phyloP scores from a whole-genome alignment of 92 coral and sea anemone species.

The Meandrina meandrites region DNA sequence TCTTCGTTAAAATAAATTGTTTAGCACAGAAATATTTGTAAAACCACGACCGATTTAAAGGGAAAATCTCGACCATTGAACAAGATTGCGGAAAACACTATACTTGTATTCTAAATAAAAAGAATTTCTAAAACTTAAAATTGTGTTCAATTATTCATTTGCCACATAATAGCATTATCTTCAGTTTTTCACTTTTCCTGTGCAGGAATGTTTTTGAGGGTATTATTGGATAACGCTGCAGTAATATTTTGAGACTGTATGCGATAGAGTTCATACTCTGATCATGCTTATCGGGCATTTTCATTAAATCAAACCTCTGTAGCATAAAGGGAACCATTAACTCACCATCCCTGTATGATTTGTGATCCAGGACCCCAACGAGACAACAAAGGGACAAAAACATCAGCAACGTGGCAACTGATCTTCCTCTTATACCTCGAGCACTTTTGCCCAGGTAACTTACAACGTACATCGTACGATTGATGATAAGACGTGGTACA shows the following conservation, averaged over 20 bases:
- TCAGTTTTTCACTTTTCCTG: neutral
- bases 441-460: neutral
- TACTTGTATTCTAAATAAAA: too few species aligned
- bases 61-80: too few species aligned
- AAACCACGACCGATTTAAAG: neutral
- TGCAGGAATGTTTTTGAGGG: neutral
- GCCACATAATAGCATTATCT: too few species aligned
- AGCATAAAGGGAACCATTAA: neutral
- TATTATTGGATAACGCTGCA: neutral
- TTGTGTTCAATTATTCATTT: too few species aligned
- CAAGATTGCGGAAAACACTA: too few species aligned
- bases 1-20: neutral
- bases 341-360: slow-evolving; percentile 27
- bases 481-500: neutral
- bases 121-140: too few species aligned
- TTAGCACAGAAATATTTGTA: too few species aligned
- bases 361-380: slow-evolving; percentile 8
- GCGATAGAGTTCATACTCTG: neutral
- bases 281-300: neutral
- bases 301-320: neutral
- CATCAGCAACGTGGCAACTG: neutral
- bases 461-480: neutral
- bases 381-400: slow-evolving; percentile 16
- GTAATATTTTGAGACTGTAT: neutral
- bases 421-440: neutral